Evolutionary conservation across 1,140 invertebrate species (phyloP).

Genomic region (Goniozus legneri): DNA sequence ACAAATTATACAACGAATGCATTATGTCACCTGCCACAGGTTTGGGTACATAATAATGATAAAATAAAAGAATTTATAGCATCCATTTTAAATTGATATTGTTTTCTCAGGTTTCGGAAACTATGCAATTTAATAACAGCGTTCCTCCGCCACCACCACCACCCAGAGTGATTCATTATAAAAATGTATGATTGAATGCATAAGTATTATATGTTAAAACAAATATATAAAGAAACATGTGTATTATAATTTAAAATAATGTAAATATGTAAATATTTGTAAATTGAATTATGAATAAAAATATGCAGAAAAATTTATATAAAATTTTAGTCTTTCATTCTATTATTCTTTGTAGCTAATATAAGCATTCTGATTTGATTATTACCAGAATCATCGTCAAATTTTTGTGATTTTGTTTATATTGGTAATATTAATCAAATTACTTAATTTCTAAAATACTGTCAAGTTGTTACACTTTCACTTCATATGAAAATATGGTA

Average conservation of each 20-base stretch:
- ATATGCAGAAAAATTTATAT: no score
- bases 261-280: slow-evolving; percentile 36
- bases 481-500: no score
- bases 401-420: no score
- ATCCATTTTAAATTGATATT: background rate
- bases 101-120: slow-evolving; percentile 32
- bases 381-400: no score
- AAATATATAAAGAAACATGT: slow-evolving; percentile 8
- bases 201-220: slow-evolving; percentile 21
- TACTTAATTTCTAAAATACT: no score
- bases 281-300: no score
- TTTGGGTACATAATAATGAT: slow-evolving; percentile 13
- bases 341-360: no score
- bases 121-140: slow-evolving; percentile 35
- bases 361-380: no score
- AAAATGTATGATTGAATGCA: slow-evolving; percentile 39
- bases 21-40: slow-evolving; percentile 44
- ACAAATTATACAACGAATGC: slow-evolving; percentile 42
- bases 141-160: slow-evolving; percentile 32
- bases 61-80: slow-evolving; percentile 1
- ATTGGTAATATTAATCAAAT: no score
- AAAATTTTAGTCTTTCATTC: no score
- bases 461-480: no score
- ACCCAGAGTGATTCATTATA: slow-evolving; percentile 41
- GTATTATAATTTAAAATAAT: slow-evolving; percentile 10